Percentiles rank a stretch among this genome's conserved stretches.
phyloP scores from a whole-genome alignment of 2,797 vertebrate genomes.

The Falco novaeseelandiae region DNA sequence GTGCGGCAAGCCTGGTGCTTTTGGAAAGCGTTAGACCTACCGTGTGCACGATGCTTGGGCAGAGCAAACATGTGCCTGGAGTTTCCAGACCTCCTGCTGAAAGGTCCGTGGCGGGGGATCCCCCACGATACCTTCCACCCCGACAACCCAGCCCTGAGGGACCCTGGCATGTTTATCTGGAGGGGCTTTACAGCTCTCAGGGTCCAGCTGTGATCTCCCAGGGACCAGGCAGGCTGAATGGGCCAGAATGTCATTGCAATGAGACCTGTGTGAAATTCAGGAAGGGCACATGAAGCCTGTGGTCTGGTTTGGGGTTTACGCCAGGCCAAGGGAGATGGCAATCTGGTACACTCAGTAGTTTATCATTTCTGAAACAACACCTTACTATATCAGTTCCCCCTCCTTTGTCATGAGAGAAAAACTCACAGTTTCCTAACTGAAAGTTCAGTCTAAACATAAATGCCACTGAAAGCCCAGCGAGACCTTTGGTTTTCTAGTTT shows the following conservation, averaged over 20 bases:
- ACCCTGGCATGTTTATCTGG: not conserved
- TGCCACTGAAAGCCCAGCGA: constrained; percentile 69
- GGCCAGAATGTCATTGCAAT: not conserved
- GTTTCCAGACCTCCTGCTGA: not conserved
- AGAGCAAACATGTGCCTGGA: not conserved
- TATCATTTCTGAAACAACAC: constrained; percentile 29
- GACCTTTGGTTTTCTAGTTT: constrained; percentile 71
- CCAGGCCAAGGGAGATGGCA: not conserved
- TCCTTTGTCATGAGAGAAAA: constrained; percentile 42
- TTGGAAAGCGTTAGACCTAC: not conserved
- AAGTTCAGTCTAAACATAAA: constrained; percentile 76
- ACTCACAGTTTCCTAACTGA: constrained; percentile 70
- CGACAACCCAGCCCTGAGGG: not conserved
- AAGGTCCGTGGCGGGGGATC: not conserved
- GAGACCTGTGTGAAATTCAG: not conserved
- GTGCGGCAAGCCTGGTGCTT: not conserved
- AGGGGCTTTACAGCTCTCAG: not conserved
- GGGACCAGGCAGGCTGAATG: not conserved
- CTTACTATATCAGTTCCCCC: not conserved
- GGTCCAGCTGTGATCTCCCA: not conserved
- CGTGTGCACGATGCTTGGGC: not conserved
- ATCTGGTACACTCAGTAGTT: not conserved
- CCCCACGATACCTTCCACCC: not conserved
- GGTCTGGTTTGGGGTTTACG: not conserved
- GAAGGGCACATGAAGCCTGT: not conserved